Conservation (phyloP, 2,113 vertebrate genomes). For the Oceanites oceanicus region DNA sequence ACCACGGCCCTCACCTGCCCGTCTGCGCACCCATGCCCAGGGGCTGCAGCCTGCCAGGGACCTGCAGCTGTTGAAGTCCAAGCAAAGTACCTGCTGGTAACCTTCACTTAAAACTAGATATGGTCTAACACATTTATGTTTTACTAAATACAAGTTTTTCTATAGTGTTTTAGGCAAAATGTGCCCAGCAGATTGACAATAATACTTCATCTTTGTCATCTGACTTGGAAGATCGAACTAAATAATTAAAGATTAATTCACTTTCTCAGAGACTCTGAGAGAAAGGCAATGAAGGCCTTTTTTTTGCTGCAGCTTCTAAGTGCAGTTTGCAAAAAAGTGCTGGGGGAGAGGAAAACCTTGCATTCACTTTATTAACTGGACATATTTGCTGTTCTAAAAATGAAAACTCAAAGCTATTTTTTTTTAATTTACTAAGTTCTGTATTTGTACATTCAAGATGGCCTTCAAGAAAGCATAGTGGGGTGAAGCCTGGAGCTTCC, state of each 20-base stretch:
- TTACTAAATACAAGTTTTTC: not conserved
- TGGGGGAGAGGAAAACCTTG: not conserved
- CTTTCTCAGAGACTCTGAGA: not conserved
- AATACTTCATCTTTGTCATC: not conserved
- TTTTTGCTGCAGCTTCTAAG: not conserved
- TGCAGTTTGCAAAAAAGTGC: not conserved
- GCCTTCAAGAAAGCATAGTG: slow-evolving; percentile 72
- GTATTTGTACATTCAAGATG: slow-evolving; percentile 51
- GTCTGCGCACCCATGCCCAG: fast-evolving
- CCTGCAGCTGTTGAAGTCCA: not conserved
- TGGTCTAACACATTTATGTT: not conserved
- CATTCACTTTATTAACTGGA: not conserved
- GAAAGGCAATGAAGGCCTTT: not conserved
- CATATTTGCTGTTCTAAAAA: not conserved
- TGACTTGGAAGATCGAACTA: not conserved
- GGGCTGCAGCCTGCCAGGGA: not conserved
- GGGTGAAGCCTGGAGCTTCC: not conserved
- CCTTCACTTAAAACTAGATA: not conserved
- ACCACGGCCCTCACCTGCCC: fast-evolving
- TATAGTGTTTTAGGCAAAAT: not conserved
- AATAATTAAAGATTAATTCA: not conserved
- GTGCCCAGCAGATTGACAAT: not conserved
- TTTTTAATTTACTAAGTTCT: slow-evolving; percentile 39
- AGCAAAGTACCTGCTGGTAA: not conserved
- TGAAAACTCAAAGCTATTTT: not conserved